These are phyloP conservation scores for Drosophila equinoxialis DNA, from an alignment of 1,140 invertebrate genomes.

Conservation along the genomic window DNA sequence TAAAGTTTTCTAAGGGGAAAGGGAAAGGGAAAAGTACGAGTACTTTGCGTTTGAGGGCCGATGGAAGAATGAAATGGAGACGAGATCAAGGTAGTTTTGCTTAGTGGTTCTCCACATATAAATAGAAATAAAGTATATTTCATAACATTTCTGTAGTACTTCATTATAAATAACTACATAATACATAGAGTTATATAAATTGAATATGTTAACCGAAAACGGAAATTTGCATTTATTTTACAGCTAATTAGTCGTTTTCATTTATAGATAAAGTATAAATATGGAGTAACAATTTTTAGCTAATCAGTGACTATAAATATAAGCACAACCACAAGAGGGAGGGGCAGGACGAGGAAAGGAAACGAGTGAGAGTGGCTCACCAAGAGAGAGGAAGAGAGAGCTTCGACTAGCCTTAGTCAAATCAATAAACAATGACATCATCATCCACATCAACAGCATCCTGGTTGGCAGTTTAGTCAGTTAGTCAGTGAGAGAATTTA, in stretches of 20 bases:
- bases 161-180: no score
- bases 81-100: no score
- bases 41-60: no score
- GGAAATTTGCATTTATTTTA: conserved; percentile 3
- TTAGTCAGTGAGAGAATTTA: conserved; percentile 45
- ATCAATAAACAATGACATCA: conserved; percentile 80
- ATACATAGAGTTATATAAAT: not conserved
- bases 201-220: not conserved
- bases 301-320: conserved; percentile 9
- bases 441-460: conserved; percentile 53
- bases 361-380: not conserved
- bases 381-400: conserved; percentile 24
- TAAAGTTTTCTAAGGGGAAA: no score
- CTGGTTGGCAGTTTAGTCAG: conserved; percentile 14
- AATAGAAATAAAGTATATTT: no score
- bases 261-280: conserved; percentile 1
- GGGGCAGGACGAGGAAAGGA: not conserved
- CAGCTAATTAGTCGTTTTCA: not conserved
- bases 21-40: no score
- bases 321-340: not conserved
- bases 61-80: no score
- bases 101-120: no score
- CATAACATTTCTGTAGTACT: no score
- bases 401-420: conserved; percentile 29
- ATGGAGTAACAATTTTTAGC: conserved; percentile 3